Percentiles rank a stretch among this genome's conserved stretches.
These are phyloP conservation scores for Lanistes nyassanus DNA, from an alignment of 1,140 invertebrate genomes.

Conservation along the genomic window DNA sequence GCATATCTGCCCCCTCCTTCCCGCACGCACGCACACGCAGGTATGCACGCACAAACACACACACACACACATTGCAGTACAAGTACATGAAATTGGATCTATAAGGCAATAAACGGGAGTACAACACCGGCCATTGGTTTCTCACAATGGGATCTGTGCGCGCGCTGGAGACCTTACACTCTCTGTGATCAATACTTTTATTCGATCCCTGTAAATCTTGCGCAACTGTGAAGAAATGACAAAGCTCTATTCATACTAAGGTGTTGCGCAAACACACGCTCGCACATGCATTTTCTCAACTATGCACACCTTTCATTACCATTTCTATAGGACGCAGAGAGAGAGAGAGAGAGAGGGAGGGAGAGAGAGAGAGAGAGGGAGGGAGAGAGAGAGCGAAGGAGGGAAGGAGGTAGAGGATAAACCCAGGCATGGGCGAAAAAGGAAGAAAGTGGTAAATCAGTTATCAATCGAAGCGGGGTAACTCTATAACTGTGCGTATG, in stretches of 20 bases:
- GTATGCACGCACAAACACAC: constrained; percentile 2
- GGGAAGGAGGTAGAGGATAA: background rate
- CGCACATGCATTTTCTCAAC: background rate
- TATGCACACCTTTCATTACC: background rate
- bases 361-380: background rate
- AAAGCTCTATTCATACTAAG: background rate
- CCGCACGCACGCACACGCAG: background rate
- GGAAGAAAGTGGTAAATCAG: too few relatives aligned
- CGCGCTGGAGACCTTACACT: too few relatives aligned
- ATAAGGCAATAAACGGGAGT: background rate
- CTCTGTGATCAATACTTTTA: background rate
- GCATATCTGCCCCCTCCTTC: background rate
- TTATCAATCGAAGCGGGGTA: too few relatives aligned
- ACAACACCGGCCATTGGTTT: background rate
- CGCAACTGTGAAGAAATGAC: background rate
- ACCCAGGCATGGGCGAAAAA: background rate
- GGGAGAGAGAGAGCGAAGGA: background rate
- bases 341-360: background rate
- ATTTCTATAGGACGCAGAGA: background rate
- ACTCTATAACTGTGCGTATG: too few relatives aligned
- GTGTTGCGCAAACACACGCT: background rate
- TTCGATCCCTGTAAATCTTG: background rate
- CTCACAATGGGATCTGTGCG: background rate
- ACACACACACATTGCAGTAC: background rate
- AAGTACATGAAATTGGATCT: background rate